These are phyloP conservation scores for Tortrix viridana DNA, from an alignment of 2,888 invertebrate genomes.

Conservation along the genomic window DNA sequence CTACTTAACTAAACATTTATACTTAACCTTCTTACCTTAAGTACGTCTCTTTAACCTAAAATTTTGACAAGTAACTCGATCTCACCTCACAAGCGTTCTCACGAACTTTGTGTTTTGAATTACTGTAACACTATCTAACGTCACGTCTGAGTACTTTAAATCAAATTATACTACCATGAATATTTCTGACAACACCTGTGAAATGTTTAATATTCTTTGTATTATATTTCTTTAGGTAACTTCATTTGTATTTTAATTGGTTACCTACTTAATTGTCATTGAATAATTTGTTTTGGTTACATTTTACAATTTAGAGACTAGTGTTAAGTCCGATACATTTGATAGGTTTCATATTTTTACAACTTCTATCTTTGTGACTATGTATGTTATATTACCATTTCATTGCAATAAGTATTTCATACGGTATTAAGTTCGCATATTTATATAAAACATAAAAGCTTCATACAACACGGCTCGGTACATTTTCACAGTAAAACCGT, in stretches of 20 bases:
- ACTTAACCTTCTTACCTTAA: constrained; percentile 13
- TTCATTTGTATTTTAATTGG: no score
- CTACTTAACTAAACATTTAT: not conserved
- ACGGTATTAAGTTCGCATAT: not conserved
- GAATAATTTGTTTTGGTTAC: no score
- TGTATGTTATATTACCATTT: no score
- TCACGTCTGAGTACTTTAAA: constrained; percentile 35
- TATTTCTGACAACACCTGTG: constrained; percentile 34
- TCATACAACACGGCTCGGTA: constrained; percentile 39
- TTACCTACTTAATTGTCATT: no score
- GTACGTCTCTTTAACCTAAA: constrained; percentile 56
- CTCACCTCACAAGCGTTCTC: constrained; percentile 50
- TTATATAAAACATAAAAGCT: constrained; percentile 5
- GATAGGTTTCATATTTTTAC: no score
- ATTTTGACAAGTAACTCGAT: constrained; percentile 60
- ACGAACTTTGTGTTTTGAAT: constrained; percentile 48
- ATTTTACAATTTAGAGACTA: no score
- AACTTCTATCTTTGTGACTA: no score
- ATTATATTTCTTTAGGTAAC: no score
- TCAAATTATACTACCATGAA: constrained; percentile 27
- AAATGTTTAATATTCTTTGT: constrained; percentile 6
- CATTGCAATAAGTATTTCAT: not conserved
- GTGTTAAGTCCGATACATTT: no score
- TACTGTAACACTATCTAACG: constrained; percentile 36
- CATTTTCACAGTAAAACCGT: constrained; percentile 42